Evolutionary conservation across 2,113 vertebrate species (phyloP).

Genomic region (Zapornia atra): DNA sequence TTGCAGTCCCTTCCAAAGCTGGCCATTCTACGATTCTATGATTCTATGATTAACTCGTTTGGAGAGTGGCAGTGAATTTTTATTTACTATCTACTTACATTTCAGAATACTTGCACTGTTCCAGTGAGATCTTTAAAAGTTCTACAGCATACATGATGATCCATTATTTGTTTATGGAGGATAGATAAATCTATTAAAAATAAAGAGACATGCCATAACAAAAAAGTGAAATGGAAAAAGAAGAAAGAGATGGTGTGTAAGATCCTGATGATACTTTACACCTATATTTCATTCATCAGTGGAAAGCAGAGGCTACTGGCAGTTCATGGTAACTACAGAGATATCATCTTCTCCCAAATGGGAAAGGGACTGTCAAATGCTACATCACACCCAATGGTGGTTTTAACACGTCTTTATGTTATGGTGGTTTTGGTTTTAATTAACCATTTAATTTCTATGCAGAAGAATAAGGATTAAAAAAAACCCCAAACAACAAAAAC

Average conservation of each 20-base stretch:
- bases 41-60: not conserved
- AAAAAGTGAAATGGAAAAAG: not conserved
- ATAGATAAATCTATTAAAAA: not conserved
- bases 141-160: not conserved
- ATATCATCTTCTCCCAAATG: not conserved
- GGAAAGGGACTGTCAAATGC: not conserved
- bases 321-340: not conserved
- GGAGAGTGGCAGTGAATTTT: not conserved
- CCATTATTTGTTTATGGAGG: not conserved
- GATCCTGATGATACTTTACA: not conserved
- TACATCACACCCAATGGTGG: not conserved
- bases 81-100: not conserved
- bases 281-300: not conserved
- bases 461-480: not conserved
- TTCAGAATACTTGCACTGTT: not conserved
- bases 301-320: not conserved
- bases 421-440: not conserved
- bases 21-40: too few relatives aligned
- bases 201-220: not conserved
- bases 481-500: not conserved
- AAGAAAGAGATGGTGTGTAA: not conserved
- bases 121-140: not conserved
- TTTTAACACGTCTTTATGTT: not conserved
- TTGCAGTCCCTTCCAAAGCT: too few relatives aligned
- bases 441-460: not conserved